phyloP scores from a whole-genome alignment of 2,888 invertebrate species.

The Keiferia lycopersicella region DNA sequence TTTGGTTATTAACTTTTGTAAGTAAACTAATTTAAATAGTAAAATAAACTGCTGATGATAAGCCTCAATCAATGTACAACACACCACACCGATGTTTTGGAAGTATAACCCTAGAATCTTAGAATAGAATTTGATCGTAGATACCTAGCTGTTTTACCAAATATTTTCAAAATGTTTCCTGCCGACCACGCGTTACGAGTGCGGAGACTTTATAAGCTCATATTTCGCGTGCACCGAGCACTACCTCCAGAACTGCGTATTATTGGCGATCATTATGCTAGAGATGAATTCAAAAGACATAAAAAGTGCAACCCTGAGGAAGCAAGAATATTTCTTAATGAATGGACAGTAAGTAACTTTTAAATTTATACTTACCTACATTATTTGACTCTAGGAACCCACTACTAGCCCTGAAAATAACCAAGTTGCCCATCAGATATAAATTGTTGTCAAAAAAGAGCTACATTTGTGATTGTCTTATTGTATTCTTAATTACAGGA shows the following conservation, averaged over 20 bases:
- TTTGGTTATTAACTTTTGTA: no score
- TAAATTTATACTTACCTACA: conserved; percentile 1
- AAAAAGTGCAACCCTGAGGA: conserved; percentile 86
- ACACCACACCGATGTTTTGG: no score
- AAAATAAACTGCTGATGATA: no score
- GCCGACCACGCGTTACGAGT: conserved; percentile 83
- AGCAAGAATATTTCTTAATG: conserved; percentile 89
- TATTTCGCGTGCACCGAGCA: conserved; percentile 89
- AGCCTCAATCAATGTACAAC: no score
- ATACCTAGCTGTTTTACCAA: background rate
- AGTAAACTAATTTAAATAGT: no score
- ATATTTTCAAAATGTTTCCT: conserved; percentile 24
- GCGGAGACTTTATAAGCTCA: conserved; percentile 87
- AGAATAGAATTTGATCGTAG: background rate
- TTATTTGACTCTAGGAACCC: no score
- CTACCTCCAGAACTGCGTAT: conserved; percentile 86
- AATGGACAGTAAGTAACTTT: conserved; percentile 89
- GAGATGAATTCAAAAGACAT: conserved; percentile 93
- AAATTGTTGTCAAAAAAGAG: no score
- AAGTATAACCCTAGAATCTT: background rate
- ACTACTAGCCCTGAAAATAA: no score
- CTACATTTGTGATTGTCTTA: no score
- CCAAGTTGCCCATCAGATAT: no score
- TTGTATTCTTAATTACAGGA: conserved; percentile 78
- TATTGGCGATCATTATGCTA: conserved; percentile 88